phyloP scores from a whole-genome alignment of 2,113 vertebrate species.

The Perca fluviatilis region DNA sequence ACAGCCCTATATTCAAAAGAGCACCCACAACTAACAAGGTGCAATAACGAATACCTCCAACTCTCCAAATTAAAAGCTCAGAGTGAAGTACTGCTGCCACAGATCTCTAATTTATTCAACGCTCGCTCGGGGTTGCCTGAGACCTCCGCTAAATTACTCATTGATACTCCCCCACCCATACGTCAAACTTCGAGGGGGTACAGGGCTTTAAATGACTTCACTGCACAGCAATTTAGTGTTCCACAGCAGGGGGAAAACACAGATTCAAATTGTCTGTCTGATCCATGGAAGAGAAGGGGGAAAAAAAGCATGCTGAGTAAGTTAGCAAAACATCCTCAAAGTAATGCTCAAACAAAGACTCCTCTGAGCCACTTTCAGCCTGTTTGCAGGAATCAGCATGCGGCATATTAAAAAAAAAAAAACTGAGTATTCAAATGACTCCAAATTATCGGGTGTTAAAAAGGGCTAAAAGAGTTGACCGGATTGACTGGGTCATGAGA shows the following conservation, averaged over 20 bases:
- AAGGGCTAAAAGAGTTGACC: neutral
- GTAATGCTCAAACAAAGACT: constrained; percentile 1
- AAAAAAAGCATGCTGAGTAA: constrained; percentile 54
- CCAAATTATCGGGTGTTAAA: neutral
- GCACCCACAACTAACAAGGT: constrained; percentile 29
- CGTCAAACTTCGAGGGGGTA: constrained; percentile 55
- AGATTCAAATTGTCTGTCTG: constrained; percentile 41
- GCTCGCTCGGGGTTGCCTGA: constrained; percentile 9
- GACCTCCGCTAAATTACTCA: constrained; percentile 49
- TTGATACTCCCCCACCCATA: constrained; percentile 46
- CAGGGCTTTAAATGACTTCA: constrained; percentile 66
- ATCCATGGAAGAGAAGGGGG: constrained; percentile 67
- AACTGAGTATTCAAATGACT: neutral
- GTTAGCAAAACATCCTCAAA: constrained; percentile 55
- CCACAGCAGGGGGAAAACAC: constrained; percentile 61
- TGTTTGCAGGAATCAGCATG: neutral
- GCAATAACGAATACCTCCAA: constrained; percentile 22
- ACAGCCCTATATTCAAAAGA: neutral
- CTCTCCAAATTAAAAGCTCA: constrained; percentile 59
- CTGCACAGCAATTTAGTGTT: constrained; percentile 67
- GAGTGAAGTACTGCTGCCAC: constrained; percentile 21
- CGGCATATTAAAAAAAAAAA: neutral
- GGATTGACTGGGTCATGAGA: neutral
- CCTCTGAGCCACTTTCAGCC: constrained; percentile 15
- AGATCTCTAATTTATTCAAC: constrained; percentile 62